Conservation (phyloP, 2,113 vertebrate genomes). For the Seriola dumerili region DNA sequence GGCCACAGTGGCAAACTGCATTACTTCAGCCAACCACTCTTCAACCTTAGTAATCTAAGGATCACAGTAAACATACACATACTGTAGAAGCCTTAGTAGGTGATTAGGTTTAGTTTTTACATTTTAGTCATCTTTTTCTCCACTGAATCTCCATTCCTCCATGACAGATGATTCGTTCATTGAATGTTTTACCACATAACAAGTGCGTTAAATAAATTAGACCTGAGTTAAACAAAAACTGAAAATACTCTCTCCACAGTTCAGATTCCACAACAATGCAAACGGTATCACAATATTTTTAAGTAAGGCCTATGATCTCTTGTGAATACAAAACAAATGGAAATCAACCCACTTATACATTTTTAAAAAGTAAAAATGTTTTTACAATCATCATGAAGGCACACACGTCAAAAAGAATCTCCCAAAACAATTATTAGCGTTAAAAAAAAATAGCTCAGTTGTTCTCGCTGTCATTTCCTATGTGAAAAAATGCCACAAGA, state of each 20-base stretch:
- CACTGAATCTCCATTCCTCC: neutral
- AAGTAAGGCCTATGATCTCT: conserved; percentile 36
- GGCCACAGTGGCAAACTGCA: conserved; percentile 18
- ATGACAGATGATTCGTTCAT: neutral
- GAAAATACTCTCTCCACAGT: conserved; percentile 24
- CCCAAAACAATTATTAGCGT: neutral
- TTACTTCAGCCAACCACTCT: conserved; percentile 19
- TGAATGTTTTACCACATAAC: neutral
- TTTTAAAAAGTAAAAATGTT: conserved; percentile 15
- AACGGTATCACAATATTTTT: conserved; percentile 16
- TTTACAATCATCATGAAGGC: conserved; percentile 34
- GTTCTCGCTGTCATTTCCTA: conserved; percentile 7
- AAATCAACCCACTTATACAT: neutral
- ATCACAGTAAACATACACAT: conserved; percentile 47
- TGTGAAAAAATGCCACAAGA: conserved; percentile 26
- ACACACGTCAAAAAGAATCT: conserved; percentile 10
- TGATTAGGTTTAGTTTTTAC: conserved; percentile 11
- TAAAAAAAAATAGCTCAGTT: conserved; percentile 11
- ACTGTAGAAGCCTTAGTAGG: conserved; percentile 34
- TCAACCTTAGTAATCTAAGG: conserved; percentile 7
- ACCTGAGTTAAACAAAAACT: conserved; percentile 56
- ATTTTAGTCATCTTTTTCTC: conserved; percentile 18
- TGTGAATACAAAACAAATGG: conserved; percentile 11
- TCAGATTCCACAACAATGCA: conserved; percentile 15
- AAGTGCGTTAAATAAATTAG: conserved; percentile 63